Evolutionary conservation across 2,797 vertebrate species (phyloP), one percentile per base, ranked within the genome.

Genomic region (Ptychadena robeensis): DNA sequence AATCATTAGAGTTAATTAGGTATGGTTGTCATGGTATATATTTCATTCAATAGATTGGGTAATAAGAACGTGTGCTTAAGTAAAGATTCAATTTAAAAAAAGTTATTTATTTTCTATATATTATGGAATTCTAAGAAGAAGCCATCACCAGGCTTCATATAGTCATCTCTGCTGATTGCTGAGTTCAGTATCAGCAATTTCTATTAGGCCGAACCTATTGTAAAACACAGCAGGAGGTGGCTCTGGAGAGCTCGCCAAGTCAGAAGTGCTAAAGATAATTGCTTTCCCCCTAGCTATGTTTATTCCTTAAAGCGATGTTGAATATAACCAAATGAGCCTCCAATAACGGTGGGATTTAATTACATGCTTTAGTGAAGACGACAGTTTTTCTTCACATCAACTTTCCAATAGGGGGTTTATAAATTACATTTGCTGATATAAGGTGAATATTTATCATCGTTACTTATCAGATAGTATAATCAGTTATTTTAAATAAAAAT

Each of bases 271-370:
- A 59, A 57, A 68, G 65, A 79, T 79, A 79, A 79, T 79, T 79
- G 76, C 67, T 79, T 61, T 32, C 76, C 76, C 76, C 59, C 76
- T 79, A 79, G 76, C 76, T 79, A 79, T 79, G 67, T 79, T 79
- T 79, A 68, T 79, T 79, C 76, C 76, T 82, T 74, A 68, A 82
- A 82, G 80, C 63, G 32, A 82, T 74, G 72, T n/a, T 75, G 80
- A 74, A 82, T 74, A 66, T 74, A 53, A 74, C 30, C 63, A 57
- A 73, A 73, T 32, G 64, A 53, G 44, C 37, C 37, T 81, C 67
- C 80, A 74, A 82, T 82, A 74, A 75, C 34, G 28, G 31, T 44
- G 67, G 32, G 11, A 53, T 74, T 74, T 67, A 74, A 74, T 82
- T 74, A 53, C 48, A 57, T 64, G 32, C 80, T 68, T 75, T 61